Evolutionary conservation across 2,113 vertebrate species (phyloP).

Genomic region (Pelmatolapia mariae): DNA sequence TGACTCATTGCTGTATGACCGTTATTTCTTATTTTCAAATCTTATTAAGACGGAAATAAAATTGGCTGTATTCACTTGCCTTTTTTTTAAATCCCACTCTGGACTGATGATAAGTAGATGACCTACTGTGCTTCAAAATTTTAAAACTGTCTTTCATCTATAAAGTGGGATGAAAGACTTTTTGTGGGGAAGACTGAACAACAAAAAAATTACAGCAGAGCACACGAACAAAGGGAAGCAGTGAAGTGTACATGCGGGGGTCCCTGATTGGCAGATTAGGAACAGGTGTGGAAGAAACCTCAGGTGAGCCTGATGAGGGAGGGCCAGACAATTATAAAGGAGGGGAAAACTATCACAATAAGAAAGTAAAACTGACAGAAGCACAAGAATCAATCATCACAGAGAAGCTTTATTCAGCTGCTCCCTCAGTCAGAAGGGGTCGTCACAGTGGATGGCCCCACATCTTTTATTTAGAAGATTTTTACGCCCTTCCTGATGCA

Average conservation of each 20-base stretch:
- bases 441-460: not conserved
- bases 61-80: not conserved
- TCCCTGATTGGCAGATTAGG: not conserved
- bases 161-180: not conserved
- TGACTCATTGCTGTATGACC: not conserved
- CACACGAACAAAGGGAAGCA: not conserved
- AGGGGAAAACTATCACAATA: not conserved
- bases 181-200: not conserved
- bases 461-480: not conserved
- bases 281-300: not conserved
- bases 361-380: not conserved
- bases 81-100: not conserved
- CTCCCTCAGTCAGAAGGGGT: not conserved
- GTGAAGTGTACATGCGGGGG: not conserved
- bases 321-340: not conserved
- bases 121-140: not conserved
- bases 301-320: not conserved
- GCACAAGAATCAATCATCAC: not conserved
- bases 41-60: not conserved
- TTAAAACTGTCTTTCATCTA: not conserved
- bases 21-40: not conserved
- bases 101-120: not conserved
- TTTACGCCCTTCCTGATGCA: not conserved
- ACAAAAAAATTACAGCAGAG: not conserved
- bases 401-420: not conserved